Evolutionary conservation across 2,113 vertebrate species (phyloP), one percentile per base, ranked within the genome.

Genomic region (Ramphastos sulfuratus): DNA sequence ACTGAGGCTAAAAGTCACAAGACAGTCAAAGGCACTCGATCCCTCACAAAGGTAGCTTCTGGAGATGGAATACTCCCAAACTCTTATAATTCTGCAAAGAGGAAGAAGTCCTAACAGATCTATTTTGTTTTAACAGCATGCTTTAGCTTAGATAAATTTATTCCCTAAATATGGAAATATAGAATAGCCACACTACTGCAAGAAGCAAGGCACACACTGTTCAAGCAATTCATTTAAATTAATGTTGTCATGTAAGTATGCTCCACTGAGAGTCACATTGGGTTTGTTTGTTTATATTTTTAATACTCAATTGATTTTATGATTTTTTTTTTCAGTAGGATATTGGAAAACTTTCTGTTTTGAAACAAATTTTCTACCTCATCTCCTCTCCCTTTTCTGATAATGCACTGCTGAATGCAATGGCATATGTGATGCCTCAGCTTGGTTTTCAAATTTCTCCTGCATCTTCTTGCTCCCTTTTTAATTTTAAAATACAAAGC

Each of bases 1-100:
- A 8, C 0, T 1, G 52, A 44, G 4, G 3, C 13, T 39, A 25
- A 46, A 52, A 67, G 4, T 25, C 33, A 50, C 0, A 0, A 80
- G 20, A 24, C 4, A 39, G 27, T 15, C 27, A 50, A 54, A 79
- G 12, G 12, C 0, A 0, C 12, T 52, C 4, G 0, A 28, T 85
- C 24, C 27, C 21, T 28, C n/a, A 58, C 12, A 66, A 73, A 44
- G 10, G 19, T n/a, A 82, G 48, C 46, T 42, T 64, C 44, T 39
- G 56, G 79, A 64, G 67, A 31, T 18, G 7, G 33, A 79, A 50
- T 30, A 56, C 35, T 74, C 42, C 48, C 54, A 55, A 71, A 75
- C 7, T 13, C 7, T 17, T 39, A 2, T 3, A 71, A 39, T 8
- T 9, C 12, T 67, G 15, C 10, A 39, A 52, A 78, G 25, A 56